These are phyloP conservation scores for Ceratotherium simum DNA, from an alignment of 2,113 vertebrate genomes.

Conservation along the genomic window DNA sequence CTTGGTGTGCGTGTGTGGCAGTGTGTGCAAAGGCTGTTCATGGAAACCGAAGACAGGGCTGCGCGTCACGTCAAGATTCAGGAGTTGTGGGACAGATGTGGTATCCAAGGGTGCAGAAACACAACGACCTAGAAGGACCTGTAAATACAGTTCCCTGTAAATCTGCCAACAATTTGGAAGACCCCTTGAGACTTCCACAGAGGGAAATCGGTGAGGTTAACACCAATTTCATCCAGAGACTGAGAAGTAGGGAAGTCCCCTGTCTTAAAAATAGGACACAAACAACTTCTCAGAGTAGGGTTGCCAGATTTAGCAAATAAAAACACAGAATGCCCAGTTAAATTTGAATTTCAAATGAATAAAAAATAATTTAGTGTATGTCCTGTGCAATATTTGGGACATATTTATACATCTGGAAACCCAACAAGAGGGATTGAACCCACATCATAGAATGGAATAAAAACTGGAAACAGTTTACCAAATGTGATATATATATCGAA, in stretches of 20 bases:
- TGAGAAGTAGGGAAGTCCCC: not conserved
- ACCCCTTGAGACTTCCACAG: not conserved
- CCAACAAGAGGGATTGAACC: not conserved
- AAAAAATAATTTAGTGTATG: not conserved
- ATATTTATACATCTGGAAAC: not conserved
- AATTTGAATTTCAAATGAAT: not conserved
- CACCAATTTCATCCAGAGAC: not conserved
- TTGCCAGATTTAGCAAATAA: constrained; percentile 21
- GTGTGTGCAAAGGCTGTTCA: not conserved
- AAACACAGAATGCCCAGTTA: not conserved
- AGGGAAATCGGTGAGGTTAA: not conserved
- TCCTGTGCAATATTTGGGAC: not conserved
- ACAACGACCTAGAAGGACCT: not conserved
- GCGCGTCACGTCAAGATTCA: too few relatives aligned
- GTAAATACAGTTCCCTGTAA: not conserved
- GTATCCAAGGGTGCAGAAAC: not conserved
- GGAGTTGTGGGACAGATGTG: not conserved
- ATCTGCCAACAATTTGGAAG: not conserved
- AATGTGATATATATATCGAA: not conserved
- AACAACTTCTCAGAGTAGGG: not conserved
- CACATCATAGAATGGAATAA: not conserved
- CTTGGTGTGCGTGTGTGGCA: not conserved
- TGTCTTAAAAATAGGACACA: not conserved
- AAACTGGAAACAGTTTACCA: not conserved
- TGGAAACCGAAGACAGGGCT: not conserved